Evolutionary conservation across 2,797 vertebrate genomes (phyloP), one percentile per base, ranked within the genome.

Genomic region (Gila robusta): DNA sequence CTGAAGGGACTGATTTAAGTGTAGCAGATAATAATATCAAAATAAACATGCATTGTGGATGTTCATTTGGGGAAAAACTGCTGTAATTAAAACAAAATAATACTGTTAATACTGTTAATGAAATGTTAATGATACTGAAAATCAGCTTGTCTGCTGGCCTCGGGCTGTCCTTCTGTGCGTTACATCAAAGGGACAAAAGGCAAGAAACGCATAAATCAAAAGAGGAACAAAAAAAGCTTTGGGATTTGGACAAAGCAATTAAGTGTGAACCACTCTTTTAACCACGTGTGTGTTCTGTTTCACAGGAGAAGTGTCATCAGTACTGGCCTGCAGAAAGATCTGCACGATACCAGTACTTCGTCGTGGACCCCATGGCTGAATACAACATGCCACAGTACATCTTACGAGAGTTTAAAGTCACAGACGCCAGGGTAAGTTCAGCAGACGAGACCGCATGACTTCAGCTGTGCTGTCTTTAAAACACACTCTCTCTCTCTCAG

Each of bases 311-410:
- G 92, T 99, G 98, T 89, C 98, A 99, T 89, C 98, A 99, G 94
- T 99, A 99, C 93, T 99, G 98, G 98, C 98, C 98, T 0, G 97
- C 98, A 0, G 98, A 98, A 90, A 97, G 97, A 84, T 98, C 98
- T 17, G 98, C 98, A 64, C 97, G 98, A 17, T 99, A 98, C 94
- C 98, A 99, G 91, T 99, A 99, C 93, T 99, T 99, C 0, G 98
- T 99, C 3, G 98, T 99, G 91, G 98, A 99, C 89, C 98, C 98
- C 1, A 99, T 99, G 98, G 98, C 98, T 0, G 98, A 99, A 91
- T 99, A 99, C 95, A 99, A 98, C 95, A 99, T 99, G 98, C 98
- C 98, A 0, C 98, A 99, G 94, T 99, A 99, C 89, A 98, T 99
- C 92, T 94, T 99, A 44, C 95, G 98, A 37, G 98, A 99, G 93